phyloP scores from a whole-genome alignment of 1,140 invertebrate species.

The Drosophila miranda region DNA sequence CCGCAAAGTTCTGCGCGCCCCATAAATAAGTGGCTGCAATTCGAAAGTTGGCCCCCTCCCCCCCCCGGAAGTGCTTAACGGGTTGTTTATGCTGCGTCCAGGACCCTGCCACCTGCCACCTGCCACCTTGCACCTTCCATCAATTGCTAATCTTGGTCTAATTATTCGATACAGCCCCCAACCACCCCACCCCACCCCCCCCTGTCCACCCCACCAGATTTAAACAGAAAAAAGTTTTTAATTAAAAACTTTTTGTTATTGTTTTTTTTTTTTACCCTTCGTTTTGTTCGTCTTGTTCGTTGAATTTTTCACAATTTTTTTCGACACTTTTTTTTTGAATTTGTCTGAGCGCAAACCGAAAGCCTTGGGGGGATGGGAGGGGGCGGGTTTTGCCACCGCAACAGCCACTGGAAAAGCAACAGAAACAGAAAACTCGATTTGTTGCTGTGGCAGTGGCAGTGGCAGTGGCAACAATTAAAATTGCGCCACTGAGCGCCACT shows the following conservation, averaged over 20 bases:
- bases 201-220: slow-evolving; percentile 49
- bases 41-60: slow-evolving; percentile 11
- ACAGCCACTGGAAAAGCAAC: slow-evolving; percentile 10
- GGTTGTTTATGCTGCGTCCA: too few relatives aligned
- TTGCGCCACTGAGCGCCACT: slow-evolving; percentile 65
- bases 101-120: background rate
- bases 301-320: slow-evolving; percentile 25
- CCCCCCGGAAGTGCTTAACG: slow-evolving; percentile 2
- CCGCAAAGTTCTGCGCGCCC: slow-evolving; percentile 37
- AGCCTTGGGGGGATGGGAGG: slow-evolving; percentile 31
- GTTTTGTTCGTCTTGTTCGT: slow-evolving; percentile 30
- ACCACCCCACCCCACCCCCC: slow-evolving; percentile 6
- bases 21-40: slow-evolving; percentile 72
- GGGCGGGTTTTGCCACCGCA: slow-evolving; percentile 17
- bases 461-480: slow-evolving; percentile 69
- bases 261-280: slow-evolving; percentile 17
- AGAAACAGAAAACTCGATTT: slow-evolving; percentile 41
- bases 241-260: slow-evolving; percentile 72
- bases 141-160: slow-evolving; percentile 59
- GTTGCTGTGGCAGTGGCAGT: slow-evolving; percentile 14
- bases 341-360: slow-evolving; percentile 51
- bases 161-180: slow-evolving; percentile 39
- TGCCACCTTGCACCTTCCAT: background rate
- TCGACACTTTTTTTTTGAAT: slow-evolving; percentile 19
- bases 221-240: slow-evolving; percentile 69